These are phyloP conservation scores for Philypnodon macrostomus DNA, from an alignment of 2,797 vertebrate genomes.

Conservation along the genomic window DNA sequence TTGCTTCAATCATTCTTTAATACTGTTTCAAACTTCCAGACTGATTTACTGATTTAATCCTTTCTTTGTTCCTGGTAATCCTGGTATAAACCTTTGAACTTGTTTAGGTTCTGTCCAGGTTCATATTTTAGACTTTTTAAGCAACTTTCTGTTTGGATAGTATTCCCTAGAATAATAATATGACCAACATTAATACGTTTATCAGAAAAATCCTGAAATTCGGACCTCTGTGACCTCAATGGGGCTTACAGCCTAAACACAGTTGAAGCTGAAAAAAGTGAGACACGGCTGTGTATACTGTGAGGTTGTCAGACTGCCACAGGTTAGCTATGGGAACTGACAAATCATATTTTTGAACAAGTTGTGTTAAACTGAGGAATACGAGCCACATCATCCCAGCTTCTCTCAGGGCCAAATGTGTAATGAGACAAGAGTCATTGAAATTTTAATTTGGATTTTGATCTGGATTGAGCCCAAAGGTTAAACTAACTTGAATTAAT, in stretches of 20 bases:
- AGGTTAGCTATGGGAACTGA: conserved; percentile 36
- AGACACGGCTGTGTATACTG: conserved; percentile 29
- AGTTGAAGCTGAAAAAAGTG: conserved; percentile 21
- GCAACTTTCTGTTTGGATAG: too few species aligned
- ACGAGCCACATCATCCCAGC: conserved; percentile 19
- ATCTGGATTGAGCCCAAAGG: conserved; percentile 5
- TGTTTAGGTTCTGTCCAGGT: too few species aligned
- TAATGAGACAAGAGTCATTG: conserved; percentile 13
- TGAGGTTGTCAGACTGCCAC: conserved; percentile 45
- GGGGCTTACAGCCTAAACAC: neutral
- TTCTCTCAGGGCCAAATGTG: conserved; percentile 21
- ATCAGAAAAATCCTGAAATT: too few species aligned
- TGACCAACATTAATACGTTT: too few species aligned
- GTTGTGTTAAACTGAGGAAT: conserved; percentile 39
- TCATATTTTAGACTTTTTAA: too few species aligned
- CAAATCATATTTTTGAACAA: conserved; percentile 38
- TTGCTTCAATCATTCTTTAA: too few species aligned
- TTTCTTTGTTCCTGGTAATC: too few species aligned
- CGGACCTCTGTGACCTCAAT: too few species aligned
- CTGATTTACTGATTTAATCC: too few species aligned
- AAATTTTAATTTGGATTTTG: conserved; percentile 11
- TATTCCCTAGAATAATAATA: too few species aligned
- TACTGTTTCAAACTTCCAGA: neutral
- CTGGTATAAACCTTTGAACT: too few species aligned
- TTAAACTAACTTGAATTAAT: conserved; percentile 11